Conservation (phyloP, 2,888 invertebrate genomes). For the Molanna angustata region DNA sequence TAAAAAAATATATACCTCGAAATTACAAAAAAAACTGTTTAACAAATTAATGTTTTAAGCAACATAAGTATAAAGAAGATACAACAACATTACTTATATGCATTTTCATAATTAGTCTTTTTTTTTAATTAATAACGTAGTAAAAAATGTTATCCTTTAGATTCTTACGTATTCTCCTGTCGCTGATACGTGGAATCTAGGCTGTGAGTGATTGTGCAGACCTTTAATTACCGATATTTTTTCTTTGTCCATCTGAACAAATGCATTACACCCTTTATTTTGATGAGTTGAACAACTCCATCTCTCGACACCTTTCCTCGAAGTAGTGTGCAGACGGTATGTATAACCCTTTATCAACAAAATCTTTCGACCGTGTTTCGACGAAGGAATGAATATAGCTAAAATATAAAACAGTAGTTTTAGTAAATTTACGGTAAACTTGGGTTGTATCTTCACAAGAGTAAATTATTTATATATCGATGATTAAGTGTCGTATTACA, state of each 20-base stretch:
- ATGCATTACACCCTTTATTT: slow-evolving; percentile 5
- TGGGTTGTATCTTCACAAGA: too few relatives aligned
- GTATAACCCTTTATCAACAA: background rate
- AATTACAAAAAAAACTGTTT: too few relatives aligned
- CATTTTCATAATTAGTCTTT: too few relatives aligned
- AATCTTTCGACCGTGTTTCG: background rate
- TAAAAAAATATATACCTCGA: too few relatives aligned
- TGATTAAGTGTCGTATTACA: too few relatives aligned
- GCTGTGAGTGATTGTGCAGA: background rate
- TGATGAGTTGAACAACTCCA: slow-evolving; percentile 17
- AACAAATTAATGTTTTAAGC: too few relatives aligned
- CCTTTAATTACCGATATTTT: background rate
- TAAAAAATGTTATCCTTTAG: too few relatives aligned
- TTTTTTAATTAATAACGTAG: too few relatives aligned
- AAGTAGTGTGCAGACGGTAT: background rate
- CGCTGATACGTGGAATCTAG: background rate
- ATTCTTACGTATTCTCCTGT: background rate
- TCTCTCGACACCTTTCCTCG: background rate
- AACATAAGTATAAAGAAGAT: too few relatives aligned
- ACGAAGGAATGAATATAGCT: background rate
- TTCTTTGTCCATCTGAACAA: background rate
- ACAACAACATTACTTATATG: too few relatives aligned
- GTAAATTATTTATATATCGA: too few relatives aligned
- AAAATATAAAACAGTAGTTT: background rate
- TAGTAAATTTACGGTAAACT: too few relatives aligned